Evolutionary conservation across 2,113 vertebrate species (phyloP).

Genomic region (Lepisosteus osseus): DNA sequence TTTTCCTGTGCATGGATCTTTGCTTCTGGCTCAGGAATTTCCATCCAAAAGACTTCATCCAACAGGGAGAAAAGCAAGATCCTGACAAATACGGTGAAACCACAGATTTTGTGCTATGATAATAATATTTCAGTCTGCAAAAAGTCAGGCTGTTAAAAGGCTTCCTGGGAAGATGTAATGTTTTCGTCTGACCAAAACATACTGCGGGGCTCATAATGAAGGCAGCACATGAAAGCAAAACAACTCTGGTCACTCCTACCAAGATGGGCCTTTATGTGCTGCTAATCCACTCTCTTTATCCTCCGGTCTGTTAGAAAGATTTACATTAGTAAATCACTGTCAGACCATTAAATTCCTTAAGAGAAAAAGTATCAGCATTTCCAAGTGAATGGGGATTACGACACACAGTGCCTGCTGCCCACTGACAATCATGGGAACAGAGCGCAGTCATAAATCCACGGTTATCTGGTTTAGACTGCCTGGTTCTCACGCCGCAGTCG

Average conservation of each 20-base stretch:
- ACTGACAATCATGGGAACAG: constrained; percentile 65
- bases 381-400: constrained; percentile 70
- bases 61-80: too few relatives aligned
- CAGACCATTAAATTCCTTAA: constrained; percentile 66
- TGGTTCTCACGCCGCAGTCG: constrained; percentile 62
- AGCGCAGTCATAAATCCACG: constrained; percentile 61
- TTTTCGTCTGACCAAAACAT: constrained; percentile 12
- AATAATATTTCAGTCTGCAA: too few relatives aligned
- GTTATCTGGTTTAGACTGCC: constrained; percentile 63
- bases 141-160: too few relatives aligned
- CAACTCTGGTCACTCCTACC: constrained; percentile 31
- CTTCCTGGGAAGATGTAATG: not conserved
- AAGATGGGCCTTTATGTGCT: constrained; percentile 37
- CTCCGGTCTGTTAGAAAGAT: constrained; percentile 51
- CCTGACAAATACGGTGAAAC: too few relatives aligned
- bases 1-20: too few relatives aligned
- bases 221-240: constrained; percentile 39
- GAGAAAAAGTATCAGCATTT: constrained; percentile 55
- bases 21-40: too few relatives aligned
- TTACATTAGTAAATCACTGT: constrained; percentile 63
- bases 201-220: constrained; percentile 22
- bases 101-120: too few relatives aligned
- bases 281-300: constrained; percentile 44
- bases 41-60: too few relatives aligned
- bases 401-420: constrained; percentile 53